A percentile compares a stretch with the other conserved stretches of the same genome.
These are phyloP conservation scores for Sinocyclocheilus anophthalmus DNA, from an alignment of 2,113 vertebrate genomes.

Conservation along the genomic window DNA sequence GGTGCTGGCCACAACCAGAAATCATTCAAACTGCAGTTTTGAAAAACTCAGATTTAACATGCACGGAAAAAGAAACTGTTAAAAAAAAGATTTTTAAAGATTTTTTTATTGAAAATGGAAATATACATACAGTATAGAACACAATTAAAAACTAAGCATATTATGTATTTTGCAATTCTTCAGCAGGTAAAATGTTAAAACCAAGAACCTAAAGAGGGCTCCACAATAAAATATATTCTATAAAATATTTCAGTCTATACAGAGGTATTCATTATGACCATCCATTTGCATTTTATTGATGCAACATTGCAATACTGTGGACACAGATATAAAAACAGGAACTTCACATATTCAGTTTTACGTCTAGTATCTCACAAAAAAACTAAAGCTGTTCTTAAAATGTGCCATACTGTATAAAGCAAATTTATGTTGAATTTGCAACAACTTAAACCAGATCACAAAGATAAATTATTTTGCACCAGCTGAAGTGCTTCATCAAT, in stretches of 20 bases:
- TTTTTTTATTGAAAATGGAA: conserved; percentile 77
- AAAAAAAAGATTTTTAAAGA: conserved; percentile 42
- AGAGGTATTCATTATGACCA: conserved; percentile 42
- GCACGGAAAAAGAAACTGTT: neutral
- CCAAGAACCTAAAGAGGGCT: conserved; percentile 24
- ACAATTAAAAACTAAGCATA: conserved; percentile 58
- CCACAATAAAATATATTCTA: neutral
- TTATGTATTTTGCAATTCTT: conserved; percentile 18
- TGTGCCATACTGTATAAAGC: neutral
- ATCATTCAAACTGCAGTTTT: neutral
- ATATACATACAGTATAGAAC: conserved; percentile 73
- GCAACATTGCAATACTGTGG: conserved; percentile 32
- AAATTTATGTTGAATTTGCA: neutral
- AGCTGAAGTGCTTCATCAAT: conserved; percentile 20
- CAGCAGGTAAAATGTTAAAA: conserved; percentile 19
- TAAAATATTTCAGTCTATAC: conserved; percentile 16
- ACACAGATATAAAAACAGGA: conserved; percentile 36
- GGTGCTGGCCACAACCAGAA: no score
- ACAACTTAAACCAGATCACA: conserved; percentile 6
- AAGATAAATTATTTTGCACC: neutral
- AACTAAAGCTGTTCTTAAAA: conserved; percentile 1
- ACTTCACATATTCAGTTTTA: conserved; percentile 37
- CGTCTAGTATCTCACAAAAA: conserved; percentile 4
- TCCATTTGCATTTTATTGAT: conserved; percentile 29
- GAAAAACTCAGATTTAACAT: neutral